Evolutionary conservation across 2,888 invertebrate species (phyloP).

Genomic region (Tupiocoris notatus): DNA sequence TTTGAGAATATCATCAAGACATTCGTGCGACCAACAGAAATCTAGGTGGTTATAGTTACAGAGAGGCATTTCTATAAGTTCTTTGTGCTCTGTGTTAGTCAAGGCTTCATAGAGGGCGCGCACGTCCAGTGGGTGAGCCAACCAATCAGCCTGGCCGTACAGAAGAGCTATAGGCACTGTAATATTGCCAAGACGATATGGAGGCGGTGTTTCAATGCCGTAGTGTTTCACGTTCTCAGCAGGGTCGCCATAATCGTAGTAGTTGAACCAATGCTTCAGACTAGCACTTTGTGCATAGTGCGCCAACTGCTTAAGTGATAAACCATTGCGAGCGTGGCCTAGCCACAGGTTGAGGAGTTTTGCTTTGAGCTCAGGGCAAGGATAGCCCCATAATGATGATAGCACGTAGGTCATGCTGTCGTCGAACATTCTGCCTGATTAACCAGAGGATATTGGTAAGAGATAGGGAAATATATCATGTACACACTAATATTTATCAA

Average conservation of each 20-base stretch:
- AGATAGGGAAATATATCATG: too few species aligned
- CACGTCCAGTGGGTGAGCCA: slow-evolving; percentile 57
- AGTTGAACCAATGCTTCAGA: slow-evolving; percentile 56
- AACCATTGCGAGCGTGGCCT: slow-evolving; percentile 30
- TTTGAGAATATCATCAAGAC: slow-evolving; percentile 8
- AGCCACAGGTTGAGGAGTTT: slow-evolving; percentile 30
- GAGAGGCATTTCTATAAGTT: slow-evolving; percentile 45
- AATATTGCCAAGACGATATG: slow-evolving; percentile 62
- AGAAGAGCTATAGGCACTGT: slow-evolving; percentile 62
- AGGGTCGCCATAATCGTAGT: slow-evolving; percentile 59
- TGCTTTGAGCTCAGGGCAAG: slow-evolving; percentile 17
- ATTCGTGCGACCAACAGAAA: slow-evolving; percentile 46
- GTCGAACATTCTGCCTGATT: slow-evolving; percentile 15
- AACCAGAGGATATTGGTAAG: background rate
- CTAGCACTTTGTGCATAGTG: slow-evolving; percentile 40
- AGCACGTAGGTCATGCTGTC: slow-evolving; percentile 27
- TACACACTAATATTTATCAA: too few species aligned
- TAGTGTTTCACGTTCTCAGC: slow-evolving; percentile 57
- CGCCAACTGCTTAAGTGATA: slow-evolving; percentile 39
- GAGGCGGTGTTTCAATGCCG: slow-evolving; percentile 59
- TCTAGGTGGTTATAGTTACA: slow-evolving; percentile 49
- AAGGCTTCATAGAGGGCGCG: slow-evolving; percentile 53
- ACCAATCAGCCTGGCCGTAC: slow-evolving; percentile 64
- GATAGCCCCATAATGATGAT: slow-evolving; percentile 33
- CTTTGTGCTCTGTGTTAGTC: slow-evolving; percentile 49